Base-by-base conservation (phyloP, 2,888 invertebrate species). In the Ganaspis brasiliensis region DNA sequence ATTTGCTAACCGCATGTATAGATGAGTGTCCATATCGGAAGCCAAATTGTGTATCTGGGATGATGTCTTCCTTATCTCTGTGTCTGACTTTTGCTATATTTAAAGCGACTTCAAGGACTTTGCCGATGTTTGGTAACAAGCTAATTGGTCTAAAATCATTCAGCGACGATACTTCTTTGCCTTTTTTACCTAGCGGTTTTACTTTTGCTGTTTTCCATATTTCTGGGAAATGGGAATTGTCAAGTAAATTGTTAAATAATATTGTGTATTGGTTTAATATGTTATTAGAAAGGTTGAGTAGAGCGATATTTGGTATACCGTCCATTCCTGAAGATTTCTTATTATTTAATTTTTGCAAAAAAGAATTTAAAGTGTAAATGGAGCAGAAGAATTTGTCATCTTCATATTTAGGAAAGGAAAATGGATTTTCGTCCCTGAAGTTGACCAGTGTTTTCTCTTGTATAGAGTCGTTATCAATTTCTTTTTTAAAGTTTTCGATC, bases 61-160 rank as follows among this genome's bases (percentile, higher is more conserved):
- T 74, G 2, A 74, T 14, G 1, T 71, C 12, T 37, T 73, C 26
- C 72, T 79, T 9, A 10, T 55, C 12, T 14, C 70, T 52, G 5
- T n/a, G n/a, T 6, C n/a, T 5, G 3, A 10, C n/a, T 31, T 67
- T 12, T 0, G 2, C 5, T 14, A 63, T 14, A 14, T 76, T 74
- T 1, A 77, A 35, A 0, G 70, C 9, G 0, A 63, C 35, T 72
- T 75, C 77, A n/a, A 79, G 77, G 8, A 79, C 12, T 52, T 74
- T 78, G 6, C 55, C 59, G 5, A 81, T n/a, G 16, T 77, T 78
- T 0, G 81, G 79, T 10, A 80, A 57, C 5, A 84, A 57, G 40
- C 84, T 82, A 0, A 84, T 82, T 3, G 83, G 82, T 45, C 82
- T 63, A 21, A 82, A 84, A 52, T 74, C 82, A 0, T 55, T 0